Evolutionary conservation across 2,797 vertebrate species (phyloP), one percentile per base, ranked within the genome.

Genomic region (Australoheros facetus): DNA sequence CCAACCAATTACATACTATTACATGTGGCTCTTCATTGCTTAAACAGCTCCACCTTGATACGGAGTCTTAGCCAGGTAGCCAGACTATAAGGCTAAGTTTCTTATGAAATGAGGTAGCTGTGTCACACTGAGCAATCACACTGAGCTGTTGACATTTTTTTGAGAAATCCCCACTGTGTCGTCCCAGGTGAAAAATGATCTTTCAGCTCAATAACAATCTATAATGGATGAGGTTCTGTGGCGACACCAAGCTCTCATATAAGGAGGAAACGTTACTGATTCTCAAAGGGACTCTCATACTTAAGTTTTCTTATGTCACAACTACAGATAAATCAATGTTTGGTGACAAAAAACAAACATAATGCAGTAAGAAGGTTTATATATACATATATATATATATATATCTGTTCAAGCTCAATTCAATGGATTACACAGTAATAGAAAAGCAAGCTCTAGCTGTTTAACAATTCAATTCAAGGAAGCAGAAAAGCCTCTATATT

Each of bases 91-190:
- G 73, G 60, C 57, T 3, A 11, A 53, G 51, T 39, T 76, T 84
- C 74, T 78, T 70, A 76, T 80, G 62, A 91, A 89, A 91, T 80
- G 77, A 88, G 87, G 81, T 66, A 56, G 86, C 69, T 4, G 4
- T 74, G 84, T 85, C 89, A 92, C 79, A 78, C 84, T 56, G 88
- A 78, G 91, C 81, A 85, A 82, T 91, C 92, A 88, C 84, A 84
- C 88, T 57, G 89, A 77, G 92, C 80, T 73, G 89, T 77, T 94
- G 94, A 93, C 94, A 95, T 94, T 94, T 93, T 32, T 94, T 92
- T 77, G 79, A 90, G 74, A 88, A 85, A 86, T 90, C 87, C 91
- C 91, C 26, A 30, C 90, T 89, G 91, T 85, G 91, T 86, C 82
- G 87, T 87, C 80, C 75, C 78, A 85, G 83, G 85, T 87, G 88